Percentiles rank a stretch among this genome's conserved stretches.
These are phyloP conservation scores for Megaleporinus macrocephalus DNA, from an alignment of 2,113 vertebrate species.

Conservation along the genomic window DNA sequence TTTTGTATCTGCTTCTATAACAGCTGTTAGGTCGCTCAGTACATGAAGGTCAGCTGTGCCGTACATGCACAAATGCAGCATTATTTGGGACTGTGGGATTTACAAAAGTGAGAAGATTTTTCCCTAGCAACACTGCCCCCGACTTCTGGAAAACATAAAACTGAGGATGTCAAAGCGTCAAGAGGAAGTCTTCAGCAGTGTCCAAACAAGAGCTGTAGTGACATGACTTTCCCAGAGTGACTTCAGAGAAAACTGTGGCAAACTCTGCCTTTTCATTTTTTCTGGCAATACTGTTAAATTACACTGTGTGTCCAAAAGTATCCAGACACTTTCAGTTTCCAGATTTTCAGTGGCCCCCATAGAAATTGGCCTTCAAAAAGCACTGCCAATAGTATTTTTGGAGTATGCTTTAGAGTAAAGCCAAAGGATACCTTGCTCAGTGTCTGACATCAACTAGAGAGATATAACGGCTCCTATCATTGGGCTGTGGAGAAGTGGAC, in stretches of 20 bases:
- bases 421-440: too few species aligned
- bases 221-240: constrained; percentile 4
- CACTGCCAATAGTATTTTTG: too few species aligned
- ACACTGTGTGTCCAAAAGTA: too few species aligned
- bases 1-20: background rate
- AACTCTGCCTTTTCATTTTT: background rate
- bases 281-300: too few species aligned
- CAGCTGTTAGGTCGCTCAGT: background rate
- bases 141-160: constrained; percentile 45
- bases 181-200: constrained; percentile 34
- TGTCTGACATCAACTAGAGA: too few species aligned
- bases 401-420: too few species aligned
- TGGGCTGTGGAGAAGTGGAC: too few species aligned
- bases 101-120: constrained; percentile 18
- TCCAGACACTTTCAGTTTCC: too few species aligned
- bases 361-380: too few species aligned
- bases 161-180: constrained; percentile 10
- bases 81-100: background rate
- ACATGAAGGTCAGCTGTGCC: constrained; percentile 17
- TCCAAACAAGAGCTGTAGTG: constrained; percentile 20
- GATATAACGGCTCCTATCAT: too few species aligned
- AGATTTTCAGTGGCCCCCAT: too few species aligned
- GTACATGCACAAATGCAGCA: background rate
- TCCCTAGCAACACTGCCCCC: background rate
- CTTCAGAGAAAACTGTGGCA: background rate